Evolutionary conservation across 2,113 vertebrate genomes (phyloP).

Genomic region (Nothobranchius furzeri): DNA sequence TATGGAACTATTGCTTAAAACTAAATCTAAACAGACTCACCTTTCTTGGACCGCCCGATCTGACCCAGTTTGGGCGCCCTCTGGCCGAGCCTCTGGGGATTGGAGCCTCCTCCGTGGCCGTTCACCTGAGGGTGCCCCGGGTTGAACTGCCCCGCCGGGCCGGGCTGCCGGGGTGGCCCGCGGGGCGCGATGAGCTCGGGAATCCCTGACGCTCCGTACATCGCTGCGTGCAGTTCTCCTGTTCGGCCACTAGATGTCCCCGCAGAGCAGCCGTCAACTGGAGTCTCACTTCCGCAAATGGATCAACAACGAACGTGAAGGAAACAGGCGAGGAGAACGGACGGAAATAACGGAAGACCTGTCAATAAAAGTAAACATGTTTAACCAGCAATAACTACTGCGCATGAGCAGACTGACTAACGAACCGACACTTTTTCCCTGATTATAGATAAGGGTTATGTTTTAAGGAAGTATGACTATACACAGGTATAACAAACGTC

Average conservation of each 20-base stretch:
- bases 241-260: constrained; percentile 61
- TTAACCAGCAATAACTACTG: constrained; percentile 10
- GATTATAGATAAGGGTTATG: constrained; percentile 30
- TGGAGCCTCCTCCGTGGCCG: constrained; percentile 42
- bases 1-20: too few relatives aligned
- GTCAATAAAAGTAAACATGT: constrained; percentile 36
- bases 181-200: constrained; percentile 74
- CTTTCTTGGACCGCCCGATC: constrained; percentile 81
- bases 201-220: constrained; percentile 80
- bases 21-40: constrained; percentile 42
- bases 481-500: constrained; percentile 32
- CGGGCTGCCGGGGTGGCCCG: constrained; percentile 68
- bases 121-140: constrained; percentile 65
- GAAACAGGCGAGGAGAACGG: constrained; percentile 15
- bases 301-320: constrained; percentile 36
- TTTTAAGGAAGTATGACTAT: neutral
- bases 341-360: constrained; percentile 16
- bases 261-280: constrained; percentile 28
- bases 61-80: constrained; percentile 81
- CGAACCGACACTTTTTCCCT: constrained; percentile 17
- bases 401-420: neutral
- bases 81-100: constrained; percentile 73
- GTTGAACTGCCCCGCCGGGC: constrained; percentile 66
- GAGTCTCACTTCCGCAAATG: constrained; percentile 70
- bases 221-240: constrained; percentile 24